These are phyloP conservation scores for Thecocarcelia acutangulata DNA, from an alignment of 2,888 invertebrate genomes.

Conservation along the genomic window DNA sequence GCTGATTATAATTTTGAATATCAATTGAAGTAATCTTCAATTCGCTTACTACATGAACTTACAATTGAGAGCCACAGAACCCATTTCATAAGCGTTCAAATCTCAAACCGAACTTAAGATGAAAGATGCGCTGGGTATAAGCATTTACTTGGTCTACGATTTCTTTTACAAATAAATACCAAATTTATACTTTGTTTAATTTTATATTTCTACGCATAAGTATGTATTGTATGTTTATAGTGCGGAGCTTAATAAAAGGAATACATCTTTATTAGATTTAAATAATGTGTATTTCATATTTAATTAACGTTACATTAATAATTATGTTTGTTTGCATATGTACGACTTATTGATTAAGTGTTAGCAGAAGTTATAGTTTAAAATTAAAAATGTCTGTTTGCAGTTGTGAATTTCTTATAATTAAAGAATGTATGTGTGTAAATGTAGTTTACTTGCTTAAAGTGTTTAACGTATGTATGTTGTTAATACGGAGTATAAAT, in stretches of 20 bases:
- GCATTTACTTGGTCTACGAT: too few relatives aligned
- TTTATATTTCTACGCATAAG: slow-evolving; percentile 9
- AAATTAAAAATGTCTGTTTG: slow-evolving; percentile 51
- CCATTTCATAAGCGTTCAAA: too few relatives aligned
- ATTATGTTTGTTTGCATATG: too few relatives aligned
- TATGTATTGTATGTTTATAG: not conserved
- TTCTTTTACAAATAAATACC: too few relatives aligned
- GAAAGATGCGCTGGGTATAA: too few relatives aligned
- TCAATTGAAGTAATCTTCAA: too few relatives aligned
- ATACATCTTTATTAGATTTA: slow-evolving; percentile 27
- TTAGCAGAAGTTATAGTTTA: slow-evolving; percentile 38
- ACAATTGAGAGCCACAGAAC: too few relatives aligned
- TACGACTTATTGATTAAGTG: slow-evolving; percentile 16
- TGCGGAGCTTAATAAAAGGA: slow-evolving; percentile 32
- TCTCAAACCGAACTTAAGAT: too few relatives aligned
- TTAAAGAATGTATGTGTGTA: not conserved
- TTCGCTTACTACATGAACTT: too few relatives aligned
- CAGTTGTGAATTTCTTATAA: slow-evolving; percentile 38
- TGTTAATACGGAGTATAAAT: slow-evolving; percentile 43
- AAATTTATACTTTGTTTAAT: too few relatives aligned
- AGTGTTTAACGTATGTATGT: slow-evolving; percentile 8
- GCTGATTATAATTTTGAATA: too few relatives aligned
- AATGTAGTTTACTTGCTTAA: not conserved
- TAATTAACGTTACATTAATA: slow-evolving; percentile 59
- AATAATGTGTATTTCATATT: slow-evolving; percentile 56